Conservation (phyloP, 2,113 vertebrate genomes). For the Rhineura floridana region DNA sequence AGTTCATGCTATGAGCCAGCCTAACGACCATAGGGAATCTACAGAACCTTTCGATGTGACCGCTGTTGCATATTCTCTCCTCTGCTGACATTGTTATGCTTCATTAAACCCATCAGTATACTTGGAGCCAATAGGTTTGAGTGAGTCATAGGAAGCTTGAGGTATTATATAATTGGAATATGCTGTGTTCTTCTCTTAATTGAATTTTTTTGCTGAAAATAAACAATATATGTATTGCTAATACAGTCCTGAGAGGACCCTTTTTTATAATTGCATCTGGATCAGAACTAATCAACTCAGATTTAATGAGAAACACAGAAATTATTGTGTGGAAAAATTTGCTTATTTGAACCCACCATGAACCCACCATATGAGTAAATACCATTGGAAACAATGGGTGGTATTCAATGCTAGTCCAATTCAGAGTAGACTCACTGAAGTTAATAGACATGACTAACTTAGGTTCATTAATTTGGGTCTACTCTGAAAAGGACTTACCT, state of each 20-base stretch:
- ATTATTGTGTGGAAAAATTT: neutral
- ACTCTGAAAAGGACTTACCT: too few relatives aligned
- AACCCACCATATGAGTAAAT: neutral
- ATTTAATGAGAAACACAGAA: conserved; percentile 3
- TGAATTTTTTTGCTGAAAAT: conserved; percentile 1
- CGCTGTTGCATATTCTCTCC: neutral
- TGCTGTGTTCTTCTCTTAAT: neutral
- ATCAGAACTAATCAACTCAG: neutral
- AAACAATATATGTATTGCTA: conserved; percentile 11
- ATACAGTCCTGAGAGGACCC: neutral
- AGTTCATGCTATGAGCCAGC: neutral
- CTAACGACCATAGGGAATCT: neutral
- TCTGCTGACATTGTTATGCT: neutral
- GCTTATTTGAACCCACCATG: neutral
- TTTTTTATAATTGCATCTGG: neutral
- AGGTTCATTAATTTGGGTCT: too few relatives aligned
- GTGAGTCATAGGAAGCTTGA: neutral
- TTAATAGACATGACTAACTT: too few relatives aligned
- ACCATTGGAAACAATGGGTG: neutral
- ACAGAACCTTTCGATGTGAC: conserved; percentile 8
- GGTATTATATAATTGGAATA: conserved; percentile 10
- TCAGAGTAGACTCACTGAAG: too few relatives aligned
- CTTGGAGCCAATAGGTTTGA: neutral
- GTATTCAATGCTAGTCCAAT: too few relatives aligned
- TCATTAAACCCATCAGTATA: neutral